A percentile compares a stretch with the other conserved stretches of the same genome.
These are phyloP conservation scores for Phalacrocorax carbo DNA, from an alignment of 2,113 vertebrate species.

Conservation along the genomic window DNA sequence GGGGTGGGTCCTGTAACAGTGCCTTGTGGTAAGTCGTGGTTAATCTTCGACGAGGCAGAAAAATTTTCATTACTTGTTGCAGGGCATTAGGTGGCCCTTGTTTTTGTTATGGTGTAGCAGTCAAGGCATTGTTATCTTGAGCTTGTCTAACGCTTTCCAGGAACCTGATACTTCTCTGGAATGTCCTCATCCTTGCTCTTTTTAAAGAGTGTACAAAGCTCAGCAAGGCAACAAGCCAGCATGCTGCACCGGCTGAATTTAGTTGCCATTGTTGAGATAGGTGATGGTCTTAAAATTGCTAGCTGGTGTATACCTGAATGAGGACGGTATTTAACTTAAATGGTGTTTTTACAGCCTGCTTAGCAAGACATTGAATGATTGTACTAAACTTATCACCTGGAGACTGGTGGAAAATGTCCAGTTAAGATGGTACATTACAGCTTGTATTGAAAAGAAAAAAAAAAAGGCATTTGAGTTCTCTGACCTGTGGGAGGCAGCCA, in stretches of 20 bases:
- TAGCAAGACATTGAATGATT: not conserved
- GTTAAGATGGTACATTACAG: not conserved
- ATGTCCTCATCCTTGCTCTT: not conserved
- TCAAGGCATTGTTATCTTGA: not conserved
- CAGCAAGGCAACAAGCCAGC: not conserved
- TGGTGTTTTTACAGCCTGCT: not conserved
- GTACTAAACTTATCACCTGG: not conserved
- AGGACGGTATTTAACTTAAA: not conserved
- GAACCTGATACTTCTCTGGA: not conserved
- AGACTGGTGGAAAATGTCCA: not conserved
- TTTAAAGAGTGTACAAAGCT: not conserved
- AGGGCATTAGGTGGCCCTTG: not conserved
- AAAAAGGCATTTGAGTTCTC: not conserved
- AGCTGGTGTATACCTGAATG: not conserved
- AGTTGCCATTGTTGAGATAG: not conserved
- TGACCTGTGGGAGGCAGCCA: not conserved
- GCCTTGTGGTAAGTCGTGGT: constrained; percentile 7
- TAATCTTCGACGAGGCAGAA: constrained; percentile 21
- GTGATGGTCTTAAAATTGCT: not conserved
- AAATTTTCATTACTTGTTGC: not conserved
- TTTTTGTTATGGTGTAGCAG: not conserved
- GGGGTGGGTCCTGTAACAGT: not conserved
- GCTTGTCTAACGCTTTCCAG: constrained; percentile 23
- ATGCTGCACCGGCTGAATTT: not conserved
- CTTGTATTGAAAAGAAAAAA: not conserved